Conservation (phyloP, 2,888 invertebrate genomes). For the Bugulina stolonifera region DNA sequence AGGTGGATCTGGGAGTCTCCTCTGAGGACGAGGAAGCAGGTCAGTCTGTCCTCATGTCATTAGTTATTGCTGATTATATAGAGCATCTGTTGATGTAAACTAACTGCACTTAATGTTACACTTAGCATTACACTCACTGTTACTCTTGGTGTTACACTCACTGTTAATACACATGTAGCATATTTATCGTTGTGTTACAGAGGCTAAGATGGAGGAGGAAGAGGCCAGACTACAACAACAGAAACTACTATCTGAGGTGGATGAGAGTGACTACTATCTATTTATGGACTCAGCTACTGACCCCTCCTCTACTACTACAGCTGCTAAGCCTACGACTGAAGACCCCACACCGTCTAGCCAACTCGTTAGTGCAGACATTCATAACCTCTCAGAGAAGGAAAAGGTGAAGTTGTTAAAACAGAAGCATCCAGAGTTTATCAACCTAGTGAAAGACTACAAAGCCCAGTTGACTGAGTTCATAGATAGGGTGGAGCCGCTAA, state of each 20-base stretch:
- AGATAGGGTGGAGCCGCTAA: neutral
- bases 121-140: neutral
- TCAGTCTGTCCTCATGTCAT: conserved; percentile 34
- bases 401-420: neutral
- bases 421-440: neutral
- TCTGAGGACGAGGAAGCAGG: conserved; percentile 74
- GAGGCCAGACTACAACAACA: conserved; percentile 49
- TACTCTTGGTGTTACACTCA: neutral
- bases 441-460: neutral
- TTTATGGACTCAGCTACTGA: conserved; percentile 31
- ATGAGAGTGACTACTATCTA: conserved; percentile 47
- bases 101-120: too few relatives aligned
- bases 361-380: neutral
- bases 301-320: neutral
- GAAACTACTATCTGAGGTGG: conserved; percentile 43
- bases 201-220: conserved; percentile 49
- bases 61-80: too few relatives aligned
- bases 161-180: neutral
- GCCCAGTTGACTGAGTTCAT: neutral
- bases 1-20: conserved; percentile 18
- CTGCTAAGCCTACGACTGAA: neutral
- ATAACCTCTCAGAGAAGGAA: conserved; percentile 10
- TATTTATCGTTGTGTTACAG: conserved; percentile 26
- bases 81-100: too few relatives aligned
- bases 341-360: neutral